Conservation (phyloP, 2,888 invertebrate genomes). For the Tenthredo notha region DNA sequence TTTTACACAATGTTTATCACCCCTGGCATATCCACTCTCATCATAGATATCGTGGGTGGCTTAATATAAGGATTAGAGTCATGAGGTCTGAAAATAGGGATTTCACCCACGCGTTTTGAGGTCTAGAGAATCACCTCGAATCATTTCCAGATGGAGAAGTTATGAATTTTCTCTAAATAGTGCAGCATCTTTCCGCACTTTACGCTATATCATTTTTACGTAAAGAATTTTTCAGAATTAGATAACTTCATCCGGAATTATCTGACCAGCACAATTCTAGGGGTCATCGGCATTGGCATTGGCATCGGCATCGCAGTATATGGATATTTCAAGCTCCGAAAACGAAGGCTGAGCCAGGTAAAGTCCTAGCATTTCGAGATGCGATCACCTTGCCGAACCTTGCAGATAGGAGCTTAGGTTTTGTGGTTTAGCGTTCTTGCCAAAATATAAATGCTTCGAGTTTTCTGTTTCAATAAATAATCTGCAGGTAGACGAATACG, state of each 20-base stretch:
- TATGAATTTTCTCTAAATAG: too few species aligned
- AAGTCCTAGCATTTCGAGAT: conserved; percentile 77
- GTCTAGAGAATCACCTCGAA: too few species aligned
- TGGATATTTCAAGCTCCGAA: conserved; percentile 72
- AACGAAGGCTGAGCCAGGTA: conserved; percentile 72
- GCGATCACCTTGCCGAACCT: conserved; percentile 54
- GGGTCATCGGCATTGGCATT: conserved; percentile 61
- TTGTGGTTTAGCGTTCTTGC: not conserved
- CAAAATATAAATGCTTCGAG: not conserved
- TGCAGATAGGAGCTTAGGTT: not conserved
- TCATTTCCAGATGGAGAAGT: too few species aligned
- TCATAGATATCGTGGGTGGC: too few species aligned
- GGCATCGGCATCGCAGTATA: conserved; percentile 63
- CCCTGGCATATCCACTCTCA: too few species aligned
- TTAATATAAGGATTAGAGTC: too few species aligned
- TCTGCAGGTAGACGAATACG: conserved; percentile 66
- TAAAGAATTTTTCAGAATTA: not conserved
- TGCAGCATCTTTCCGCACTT: too few species aligned
- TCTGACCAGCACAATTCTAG: conserved; percentile 58
- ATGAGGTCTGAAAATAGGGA: too few species aligned
- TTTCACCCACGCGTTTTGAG: too few species aligned
- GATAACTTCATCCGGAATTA: not conserved
- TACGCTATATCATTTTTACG: not conserved
- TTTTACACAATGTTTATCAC: too few species aligned
- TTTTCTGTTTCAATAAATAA: conserved; percentile 65